These are phyloP conservation scores for Hyalella azteca DNA, from an alignment of 2,888 invertebrate genomes.

Conservation along the genomic window DNA sequence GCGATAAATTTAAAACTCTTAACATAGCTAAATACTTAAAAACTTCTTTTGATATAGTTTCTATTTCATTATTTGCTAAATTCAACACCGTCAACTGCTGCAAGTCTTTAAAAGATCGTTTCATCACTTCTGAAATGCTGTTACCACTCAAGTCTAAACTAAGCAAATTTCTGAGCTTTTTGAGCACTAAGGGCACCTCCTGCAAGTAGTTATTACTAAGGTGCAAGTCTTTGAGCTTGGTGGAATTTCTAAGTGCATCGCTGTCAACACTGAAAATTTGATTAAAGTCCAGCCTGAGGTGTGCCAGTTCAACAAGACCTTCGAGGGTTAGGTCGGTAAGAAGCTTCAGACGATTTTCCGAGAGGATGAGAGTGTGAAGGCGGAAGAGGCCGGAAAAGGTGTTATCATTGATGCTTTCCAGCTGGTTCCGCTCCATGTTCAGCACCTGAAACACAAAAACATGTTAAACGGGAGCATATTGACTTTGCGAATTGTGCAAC, in stretches of 20 bases:
- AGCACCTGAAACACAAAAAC: slow-evolving; percentile 61
- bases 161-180: slow-evolving; percentile 78
- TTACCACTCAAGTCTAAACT: slow-evolving; percentile 80
- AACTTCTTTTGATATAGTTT: slow-evolving; percentile 77
- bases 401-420: slow-evolving; percentile 48
- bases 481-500: no score
- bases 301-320: slow-evolving; percentile 50
- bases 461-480: no score
- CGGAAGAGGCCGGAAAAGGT: slow-evolving; percentile 54
- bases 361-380: slow-evolving; percentile 53
- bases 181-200: slow-evolving; percentile 83
- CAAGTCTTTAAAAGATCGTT: slow-evolving; percentile 77
- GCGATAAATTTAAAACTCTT: slow-evolving; percentile 76
- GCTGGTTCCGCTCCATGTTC: slow-evolving; percentile 52
- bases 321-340: slow-evolving; percentile 47
- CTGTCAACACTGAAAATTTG: slow-evolving; percentile 53
- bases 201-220: slow-evolving; percentile 83
- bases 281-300: slow-evolving; percentile 52
- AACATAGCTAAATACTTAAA: slow-evolving; percentile 77
- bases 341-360: slow-evolving; percentile 51
- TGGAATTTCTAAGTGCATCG: slow-evolving; percentile 63
- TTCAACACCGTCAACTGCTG: slow-evolving; percentile 76
- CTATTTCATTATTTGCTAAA: slow-evolving; percentile 78
- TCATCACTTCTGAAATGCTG: slow-evolving; percentile 75
- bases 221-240: slow-evolving; percentile 82